phyloP scores from a whole-genome alignment of 2,113 vertebrate genomes.

The Protobothrops mucrosquamatus region DNA sequence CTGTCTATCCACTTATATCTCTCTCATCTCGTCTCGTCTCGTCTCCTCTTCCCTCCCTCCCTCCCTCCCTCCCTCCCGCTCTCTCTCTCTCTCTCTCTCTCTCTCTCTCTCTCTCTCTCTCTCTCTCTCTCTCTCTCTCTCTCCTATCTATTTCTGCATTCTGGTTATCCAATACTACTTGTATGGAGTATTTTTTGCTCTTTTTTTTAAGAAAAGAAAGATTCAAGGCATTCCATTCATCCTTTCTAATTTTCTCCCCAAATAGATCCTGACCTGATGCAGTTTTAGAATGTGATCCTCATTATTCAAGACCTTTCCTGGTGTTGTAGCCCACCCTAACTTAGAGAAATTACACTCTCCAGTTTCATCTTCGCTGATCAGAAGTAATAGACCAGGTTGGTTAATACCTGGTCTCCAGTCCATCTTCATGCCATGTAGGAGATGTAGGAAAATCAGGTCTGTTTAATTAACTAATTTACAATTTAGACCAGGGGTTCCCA shows the following conservation, averaged over 20 bases:
- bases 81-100: no score
- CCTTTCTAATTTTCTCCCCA: neutral
- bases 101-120: no score
- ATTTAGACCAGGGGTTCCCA: neutral
- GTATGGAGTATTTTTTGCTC: no score
- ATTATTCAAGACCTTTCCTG: neutral
- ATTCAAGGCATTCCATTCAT: neutral
- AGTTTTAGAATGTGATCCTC: neutral
- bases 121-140: no score
- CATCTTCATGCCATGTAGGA: neutral
- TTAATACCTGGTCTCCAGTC: neutral
- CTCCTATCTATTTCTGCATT: no score
- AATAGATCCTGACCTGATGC: neutral
- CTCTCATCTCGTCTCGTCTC: no score
- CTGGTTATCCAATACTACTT: no score
- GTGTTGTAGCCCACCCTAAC: neutral
- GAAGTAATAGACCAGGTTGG: neutral
- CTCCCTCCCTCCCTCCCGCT: no score
- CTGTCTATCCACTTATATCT: neutral
- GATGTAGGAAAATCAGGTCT: neutral
- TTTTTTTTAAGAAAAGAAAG: neutral
- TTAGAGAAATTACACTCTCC: neutral
- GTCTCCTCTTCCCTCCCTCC: no score
- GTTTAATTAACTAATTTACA: neutral
- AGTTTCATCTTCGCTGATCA: neutral